These are phyloP conservation scores for Chlorocebus sabaeus DNA, from an alignment of 2,113 vertebrate species.

Conservation along the genomic window DNA sequence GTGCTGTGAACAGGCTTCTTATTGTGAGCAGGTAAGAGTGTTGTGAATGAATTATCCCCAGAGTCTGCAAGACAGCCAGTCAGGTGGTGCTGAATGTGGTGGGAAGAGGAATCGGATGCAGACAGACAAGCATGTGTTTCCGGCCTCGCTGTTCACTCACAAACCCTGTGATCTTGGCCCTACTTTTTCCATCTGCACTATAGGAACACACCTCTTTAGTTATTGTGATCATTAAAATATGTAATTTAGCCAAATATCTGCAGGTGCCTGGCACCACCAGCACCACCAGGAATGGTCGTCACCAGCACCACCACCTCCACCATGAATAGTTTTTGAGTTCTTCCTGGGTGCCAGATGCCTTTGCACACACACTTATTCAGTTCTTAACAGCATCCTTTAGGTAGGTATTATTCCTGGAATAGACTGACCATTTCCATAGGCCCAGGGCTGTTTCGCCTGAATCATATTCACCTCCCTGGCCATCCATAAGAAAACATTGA, in stretches of 20 bases:
- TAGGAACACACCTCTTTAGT: background rate
- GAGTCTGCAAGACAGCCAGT: background rate
- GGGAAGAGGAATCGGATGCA: background rate
- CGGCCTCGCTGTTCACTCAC: background rate
- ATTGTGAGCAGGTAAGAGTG: background rate
- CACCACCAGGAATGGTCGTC: background rate
- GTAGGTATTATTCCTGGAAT: background rate
- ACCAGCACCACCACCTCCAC: no score
- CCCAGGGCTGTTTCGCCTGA: background rate
- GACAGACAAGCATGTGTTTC: fast-evolving
- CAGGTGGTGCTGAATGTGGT: background rate
- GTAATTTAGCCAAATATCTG: background rate
- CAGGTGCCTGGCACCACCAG: background rate
- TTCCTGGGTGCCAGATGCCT: background rate
- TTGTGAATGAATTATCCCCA: background rate
- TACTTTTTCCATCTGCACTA: no score
- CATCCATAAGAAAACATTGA: background rate
- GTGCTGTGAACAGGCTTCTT: background rate
- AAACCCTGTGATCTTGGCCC: background rate
- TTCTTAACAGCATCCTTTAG: background rate
- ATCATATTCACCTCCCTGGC: background rate
- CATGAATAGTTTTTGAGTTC: background rate
- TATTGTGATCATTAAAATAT: background rate
- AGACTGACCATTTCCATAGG: background rate
- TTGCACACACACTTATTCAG: background rate